phyloP scores from a whole-genome alignment of 2,113 vertebrate species.

The Clinocottus analis region DNA sequence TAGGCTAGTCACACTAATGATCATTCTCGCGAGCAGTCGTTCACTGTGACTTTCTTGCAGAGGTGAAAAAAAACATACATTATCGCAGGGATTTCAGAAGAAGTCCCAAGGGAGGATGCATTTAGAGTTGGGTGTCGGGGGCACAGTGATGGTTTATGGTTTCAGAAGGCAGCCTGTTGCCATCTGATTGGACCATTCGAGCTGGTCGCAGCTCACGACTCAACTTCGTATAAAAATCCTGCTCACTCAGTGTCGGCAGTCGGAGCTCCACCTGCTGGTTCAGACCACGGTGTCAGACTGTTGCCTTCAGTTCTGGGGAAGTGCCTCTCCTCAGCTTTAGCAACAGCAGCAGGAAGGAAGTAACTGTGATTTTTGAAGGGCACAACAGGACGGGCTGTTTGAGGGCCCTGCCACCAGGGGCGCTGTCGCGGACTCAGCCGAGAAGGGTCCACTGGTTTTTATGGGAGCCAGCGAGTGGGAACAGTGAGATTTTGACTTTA shows the following conservation, averaged over 20 bases:
- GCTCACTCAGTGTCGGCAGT: conserved; percentile 32
- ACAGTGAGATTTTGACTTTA: neutral
- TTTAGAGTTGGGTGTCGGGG: conserved; percentile 27
- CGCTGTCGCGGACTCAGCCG: neutral
- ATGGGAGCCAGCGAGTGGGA: neutral
- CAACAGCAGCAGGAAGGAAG: conserved; percentile 11
- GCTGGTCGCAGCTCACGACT: conserved; percentile 43
- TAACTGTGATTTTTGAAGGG: neutral
- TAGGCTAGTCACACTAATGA: conserved; percentile 43
- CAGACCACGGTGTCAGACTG: conserved; percentile 8
- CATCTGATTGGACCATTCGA: conserved; percentile 43
- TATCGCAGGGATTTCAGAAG: conserved; percentile 25
- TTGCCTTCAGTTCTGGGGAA: neutral
- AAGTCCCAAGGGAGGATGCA: conserved; percentile 37
- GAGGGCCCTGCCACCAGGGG: neutral
- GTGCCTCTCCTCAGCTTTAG: neutral
- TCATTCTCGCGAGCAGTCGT: conserved; percentile 39
- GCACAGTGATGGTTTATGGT: conserved; percentile 31
- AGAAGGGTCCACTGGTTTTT: neutral
- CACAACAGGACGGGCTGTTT: neutral
- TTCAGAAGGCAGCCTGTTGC: conserved; percentile 7
- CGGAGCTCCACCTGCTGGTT: conserved; percentile 66
- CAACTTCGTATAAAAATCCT: neutral
- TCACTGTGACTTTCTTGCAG: conserved; percentile 41
- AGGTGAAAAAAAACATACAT: conserved; percentile 54